A percentile compares a stretch with the other conserved stretches of the same genome.
phyloP scores from a whole-genome alignment of 2,113 vertebrate genomes.

The Tursiops truncatus region DNA sequence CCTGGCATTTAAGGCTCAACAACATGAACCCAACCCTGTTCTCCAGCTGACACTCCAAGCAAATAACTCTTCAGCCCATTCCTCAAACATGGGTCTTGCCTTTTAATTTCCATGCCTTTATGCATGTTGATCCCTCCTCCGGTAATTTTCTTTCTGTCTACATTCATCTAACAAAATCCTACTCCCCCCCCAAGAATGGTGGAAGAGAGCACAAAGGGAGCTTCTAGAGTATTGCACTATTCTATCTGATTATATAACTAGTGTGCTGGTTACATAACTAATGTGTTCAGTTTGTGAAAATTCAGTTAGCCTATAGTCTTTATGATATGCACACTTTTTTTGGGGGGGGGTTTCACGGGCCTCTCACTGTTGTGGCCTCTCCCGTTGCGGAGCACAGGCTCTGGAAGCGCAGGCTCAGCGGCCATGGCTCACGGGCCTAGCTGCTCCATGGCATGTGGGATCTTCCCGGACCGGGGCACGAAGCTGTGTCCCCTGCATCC shows the following conservation, averaged over 20 bases:
- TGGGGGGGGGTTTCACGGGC: too few relatives aligned
- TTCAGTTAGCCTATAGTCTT: background rate
- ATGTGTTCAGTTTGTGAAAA: background rate
- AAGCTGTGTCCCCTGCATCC: too few relatives aligned
- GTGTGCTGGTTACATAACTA: background rate
- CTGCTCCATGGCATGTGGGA: too few relatives aligned
- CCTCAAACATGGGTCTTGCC: background rate
- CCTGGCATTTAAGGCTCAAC: background rate
- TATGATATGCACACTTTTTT: background rate
- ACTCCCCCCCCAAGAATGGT: too few relatives aligned
- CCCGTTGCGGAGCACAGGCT: too few relatives aligned
- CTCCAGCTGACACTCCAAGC: background rate
- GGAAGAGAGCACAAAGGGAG: background rate
- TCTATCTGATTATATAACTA: background rate
- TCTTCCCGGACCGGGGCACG: too few relatives aligned
- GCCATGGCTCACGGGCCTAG: too few relatives aligned
- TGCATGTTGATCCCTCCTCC: background rate
- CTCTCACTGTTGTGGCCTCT: too few relatives aligned
- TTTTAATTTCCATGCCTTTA: background rate
- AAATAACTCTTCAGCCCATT: background rate
- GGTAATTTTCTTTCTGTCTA: background rate
- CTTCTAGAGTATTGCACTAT: background rate
- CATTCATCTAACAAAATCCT: conserved; percentile 18
- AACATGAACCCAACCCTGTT: background rate
- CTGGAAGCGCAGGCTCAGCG: too few relatives aligned